phyloP scores from a whole-genome alignment of 2,797 vertebrate species.

The Gadopsis marmoratus region DNA sequence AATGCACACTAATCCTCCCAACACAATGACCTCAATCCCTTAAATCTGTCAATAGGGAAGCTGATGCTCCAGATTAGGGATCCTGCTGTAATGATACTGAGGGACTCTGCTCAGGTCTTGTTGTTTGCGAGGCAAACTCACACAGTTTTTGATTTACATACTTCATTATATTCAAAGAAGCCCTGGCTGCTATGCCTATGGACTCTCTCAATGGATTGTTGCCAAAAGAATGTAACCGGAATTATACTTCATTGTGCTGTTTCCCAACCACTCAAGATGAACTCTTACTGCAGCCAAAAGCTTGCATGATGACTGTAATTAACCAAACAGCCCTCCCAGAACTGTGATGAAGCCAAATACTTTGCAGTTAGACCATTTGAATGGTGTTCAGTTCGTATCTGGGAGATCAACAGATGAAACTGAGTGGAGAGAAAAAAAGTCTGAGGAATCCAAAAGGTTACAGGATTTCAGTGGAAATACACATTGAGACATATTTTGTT shows the following conservation, averaged over 20 bases:
- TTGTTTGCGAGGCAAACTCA: slow-evolving; percentile 50
- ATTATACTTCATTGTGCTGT: slow-evolving; percentile 11
- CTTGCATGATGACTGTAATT: slow-evolving; percentile 12
- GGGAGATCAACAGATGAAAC: neutral
- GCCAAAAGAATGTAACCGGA: slow-evolving; percentile 18
- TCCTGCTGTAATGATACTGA: slow-evolving; percentile 76
- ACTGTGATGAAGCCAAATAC: slow-evolving; percentile 11
- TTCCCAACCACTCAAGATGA: slow-evolving; percentile 9
- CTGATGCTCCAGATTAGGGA: slow-evolving; percentile 82
- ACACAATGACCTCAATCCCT: slow-evolving; percentile 88
- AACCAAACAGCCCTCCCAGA: slow-evolving; percentile 12
- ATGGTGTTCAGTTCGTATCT: slow-evolving; percentile 17
- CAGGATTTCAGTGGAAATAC: slow-evolving; percentile 13
- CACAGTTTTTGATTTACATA: slow-evolving; percentile 36
- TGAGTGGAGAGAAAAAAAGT: neutral
- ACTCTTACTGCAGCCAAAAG: slow-evolving; percentile 8
- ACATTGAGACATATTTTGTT: neutral
- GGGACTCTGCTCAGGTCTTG: slow-evolving; percentile 42
- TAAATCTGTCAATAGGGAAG: slow-evolving; percentile 85
- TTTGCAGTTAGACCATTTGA: slow-evolving; percentile 6
- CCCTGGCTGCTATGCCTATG: neutral
- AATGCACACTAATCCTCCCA: slow-evolving; percentile 85
- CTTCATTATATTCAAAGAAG: slow-evolving; percentile 26
- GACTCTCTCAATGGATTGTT: slow-evolving; percentile 3
- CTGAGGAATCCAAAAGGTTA: neutral